Base-by-base conservation (phyloP, 1,140 invertebrate genomes). In the Tigriopus japonicus region DNA sequence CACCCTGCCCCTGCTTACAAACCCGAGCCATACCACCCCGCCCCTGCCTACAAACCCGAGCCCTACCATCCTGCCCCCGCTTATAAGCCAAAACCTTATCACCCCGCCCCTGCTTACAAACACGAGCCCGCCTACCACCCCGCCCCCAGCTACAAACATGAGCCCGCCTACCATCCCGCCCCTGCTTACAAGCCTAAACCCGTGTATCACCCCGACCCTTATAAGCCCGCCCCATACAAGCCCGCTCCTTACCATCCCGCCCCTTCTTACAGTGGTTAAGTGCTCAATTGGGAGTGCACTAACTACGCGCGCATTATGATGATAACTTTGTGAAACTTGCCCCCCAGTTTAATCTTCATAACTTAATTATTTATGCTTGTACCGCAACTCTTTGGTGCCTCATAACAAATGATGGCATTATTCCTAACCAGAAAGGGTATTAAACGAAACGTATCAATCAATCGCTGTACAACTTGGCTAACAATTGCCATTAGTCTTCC, bases 21-120 rank as follows among this genome's bases (percentile, higher is more conserved):
- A 12, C 23, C 56, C 40, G 40, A 28, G 24, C 56, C 56, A 45
- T 58, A 58, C 17, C 23, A 23, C 56, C 56, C 56, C 21, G 56
- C 23, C n/a, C 23, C 23, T 21, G 3, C 45, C 12, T 35, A 35
- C 28, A 35, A 35, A 35, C 28, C 3, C 28, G 28, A 35, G 28
- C 45, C 45, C 6, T 49, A 49, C 45, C 45, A 49, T 21, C 45
- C 45, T 6, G 45, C n/a, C n/a, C 45, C 45, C 2, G 45, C 45
- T 10, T 35, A 35, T 35, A 35, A 35, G 28, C 28, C 28, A 3
- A 9, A 35, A 9, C 45, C 45, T 2, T 49, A 49, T 21, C 45
- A 49, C 12, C 45, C 45, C 2, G 45, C 45, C 10, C 45, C 45
- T 21, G 3, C 45, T 10, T 35, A 35, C 28, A 35, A 35, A 9